These are phyloP conservation scores for Epinephelus coioides DNA, from an alignment of 2,797 vertebrate genomes.

Conservation along the genomic window DNA sequence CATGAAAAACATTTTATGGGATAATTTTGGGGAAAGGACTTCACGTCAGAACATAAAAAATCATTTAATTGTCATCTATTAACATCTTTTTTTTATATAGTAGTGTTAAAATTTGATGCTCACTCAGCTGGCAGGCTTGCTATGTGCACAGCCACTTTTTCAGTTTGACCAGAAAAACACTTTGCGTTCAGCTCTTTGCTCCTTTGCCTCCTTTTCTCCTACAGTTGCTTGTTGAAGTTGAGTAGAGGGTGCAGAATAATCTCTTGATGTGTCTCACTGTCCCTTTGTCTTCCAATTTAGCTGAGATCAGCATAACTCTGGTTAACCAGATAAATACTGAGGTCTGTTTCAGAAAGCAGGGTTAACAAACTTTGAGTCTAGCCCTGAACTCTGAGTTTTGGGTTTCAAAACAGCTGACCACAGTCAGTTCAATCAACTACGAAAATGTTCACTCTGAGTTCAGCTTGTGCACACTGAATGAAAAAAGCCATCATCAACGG, in stretches of 20 bases:
- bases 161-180: background rate
- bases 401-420: too few relatives aligned
- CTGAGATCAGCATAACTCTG: constrained; percentile 4
- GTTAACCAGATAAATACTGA: background rate
- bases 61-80: background rate
- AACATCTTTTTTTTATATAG: background rate
- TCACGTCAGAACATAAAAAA: background rate
- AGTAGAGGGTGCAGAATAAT: background rate
- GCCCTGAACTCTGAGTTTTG: too few relatives aligned
- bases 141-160: background rate
- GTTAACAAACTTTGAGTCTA: too few relatives aligned
- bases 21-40: constrained; percentile 9
- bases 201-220: background rate
- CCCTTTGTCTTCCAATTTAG: constrained; percentile 7
- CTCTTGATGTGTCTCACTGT: background rate
- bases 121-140: background rate
- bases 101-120: background rate
- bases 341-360: too few relatives aligned
- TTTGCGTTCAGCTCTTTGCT: background rate
- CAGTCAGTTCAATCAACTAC: too few relatives aligned
- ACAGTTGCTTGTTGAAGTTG: constrained; percentile 2
- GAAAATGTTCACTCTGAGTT: too few relatives aligned
- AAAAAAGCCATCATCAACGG: too few relatives aligned
- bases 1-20: constrained; percentile 29
- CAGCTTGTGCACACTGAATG: too few relatives aligned